phyloP scores from a whole-genome alignment of 2,113 vertebrate species.

The Psittacula cyanocephala region DNA sequence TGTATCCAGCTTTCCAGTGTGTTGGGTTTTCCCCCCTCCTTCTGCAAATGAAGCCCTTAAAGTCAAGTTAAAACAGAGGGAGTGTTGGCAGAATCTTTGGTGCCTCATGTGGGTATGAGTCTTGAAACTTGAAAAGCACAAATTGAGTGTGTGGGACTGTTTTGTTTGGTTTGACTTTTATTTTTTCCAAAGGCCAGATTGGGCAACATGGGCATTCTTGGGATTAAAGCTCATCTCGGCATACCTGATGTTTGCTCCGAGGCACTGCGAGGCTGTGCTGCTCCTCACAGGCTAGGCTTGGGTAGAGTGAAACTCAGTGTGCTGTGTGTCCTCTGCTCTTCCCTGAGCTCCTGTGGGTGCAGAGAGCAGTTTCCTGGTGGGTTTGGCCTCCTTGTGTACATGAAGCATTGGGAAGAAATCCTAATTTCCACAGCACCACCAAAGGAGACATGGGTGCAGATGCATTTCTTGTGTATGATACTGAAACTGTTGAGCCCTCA shows the following conservation, averaged over 20 bases:
- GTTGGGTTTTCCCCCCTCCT: no score
- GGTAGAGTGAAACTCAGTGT: background rate
- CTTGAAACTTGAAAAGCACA: constrained; percentile 18
- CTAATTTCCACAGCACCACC: background rate
- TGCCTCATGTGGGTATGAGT: no score
- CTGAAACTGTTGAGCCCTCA: rapidly evolving
- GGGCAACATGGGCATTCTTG: background rate
- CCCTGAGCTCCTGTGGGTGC: background rate
- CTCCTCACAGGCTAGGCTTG: background rate
- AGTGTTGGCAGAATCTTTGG: no score
- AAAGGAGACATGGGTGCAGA: background rate
- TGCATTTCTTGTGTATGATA: rapidly evolving
- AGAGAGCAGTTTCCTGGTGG: no score
- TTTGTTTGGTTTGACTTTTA: background rate
- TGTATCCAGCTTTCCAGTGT: no score
- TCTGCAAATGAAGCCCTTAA: no score
- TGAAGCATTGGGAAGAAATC: background rate
- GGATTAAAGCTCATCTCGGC: background rate
- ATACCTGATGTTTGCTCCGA: background rate
- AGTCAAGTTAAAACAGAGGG: no score
- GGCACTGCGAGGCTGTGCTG: background rate
- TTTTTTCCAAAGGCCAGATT: background rate
- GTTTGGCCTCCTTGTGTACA: background rate
- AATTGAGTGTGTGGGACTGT: background rate
- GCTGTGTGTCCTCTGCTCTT: background rate